phyloP scores from a whole-genome alignment of 2,797 vertebrate genomes.

The Apodemus agrarius region DNA sequence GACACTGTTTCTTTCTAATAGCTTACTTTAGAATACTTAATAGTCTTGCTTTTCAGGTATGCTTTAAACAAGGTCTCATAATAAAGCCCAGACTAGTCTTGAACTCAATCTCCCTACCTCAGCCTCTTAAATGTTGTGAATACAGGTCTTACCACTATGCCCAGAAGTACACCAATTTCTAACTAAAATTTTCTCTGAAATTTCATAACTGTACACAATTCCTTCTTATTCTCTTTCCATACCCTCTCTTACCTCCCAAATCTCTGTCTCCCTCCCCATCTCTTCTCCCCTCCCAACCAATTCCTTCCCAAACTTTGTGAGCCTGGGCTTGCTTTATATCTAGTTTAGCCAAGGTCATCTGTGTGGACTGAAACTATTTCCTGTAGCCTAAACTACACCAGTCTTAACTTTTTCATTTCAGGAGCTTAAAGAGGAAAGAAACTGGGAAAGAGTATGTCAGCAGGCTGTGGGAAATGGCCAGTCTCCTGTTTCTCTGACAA shows the following conservation, averaged over 20 bases:
- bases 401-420: background rate
- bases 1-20: background rate
- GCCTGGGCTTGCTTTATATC: background rate
- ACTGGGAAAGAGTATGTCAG: background rate
- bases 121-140: background rate
- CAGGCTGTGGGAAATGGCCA: constrained; percentile 15
- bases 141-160: background rate
- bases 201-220: background rate
- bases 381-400: background rate
- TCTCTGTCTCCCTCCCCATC: background rate
- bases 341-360: background rate
- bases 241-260: background rate
- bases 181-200: background rate
- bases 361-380: background rate
- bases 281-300: background rate
- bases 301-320: background rate
- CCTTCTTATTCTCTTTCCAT: background rate
- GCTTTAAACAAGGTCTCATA: background rate
- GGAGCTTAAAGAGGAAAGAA: constrained; percentile 24
- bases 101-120: background rate
- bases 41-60: background rate
- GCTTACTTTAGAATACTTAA: background rate
- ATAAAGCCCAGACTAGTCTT: background rate
- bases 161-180: background rate
- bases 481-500: constrained; percentile 48